Conservation (phyloP, 2,797 vertebrate genomes). For the Hydrolagus colliei region DNA sequence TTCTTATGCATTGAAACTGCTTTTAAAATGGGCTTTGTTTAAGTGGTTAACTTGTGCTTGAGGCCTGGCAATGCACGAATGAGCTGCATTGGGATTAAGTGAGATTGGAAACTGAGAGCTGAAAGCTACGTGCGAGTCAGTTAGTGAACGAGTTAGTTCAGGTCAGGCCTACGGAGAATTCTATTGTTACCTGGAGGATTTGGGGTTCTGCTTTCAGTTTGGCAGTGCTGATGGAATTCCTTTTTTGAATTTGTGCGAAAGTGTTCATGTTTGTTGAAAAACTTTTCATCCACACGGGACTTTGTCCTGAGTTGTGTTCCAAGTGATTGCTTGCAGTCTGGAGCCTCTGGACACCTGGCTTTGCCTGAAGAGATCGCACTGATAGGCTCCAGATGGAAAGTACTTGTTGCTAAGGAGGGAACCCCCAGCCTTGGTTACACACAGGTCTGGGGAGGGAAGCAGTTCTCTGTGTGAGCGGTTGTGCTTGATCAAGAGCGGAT, state of each 20-base stretch:
- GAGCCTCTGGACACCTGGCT: slow-evolving; percentile 10
- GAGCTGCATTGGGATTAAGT: not conserved
- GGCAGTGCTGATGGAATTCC: not conserved
- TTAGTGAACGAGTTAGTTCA: too few relatives aligned
- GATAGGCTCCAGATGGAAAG: slow-evolving; percentile 21
- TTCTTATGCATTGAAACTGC: not conserved
- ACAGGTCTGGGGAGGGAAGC: not conserved
- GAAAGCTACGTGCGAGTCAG: too few relatives aligned
- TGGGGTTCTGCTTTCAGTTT: not conserved
- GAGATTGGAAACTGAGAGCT: not conserved
- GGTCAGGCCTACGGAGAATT: not conserved
- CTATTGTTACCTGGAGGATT: not conserved
- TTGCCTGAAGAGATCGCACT: slow-evolving; percentile 16
- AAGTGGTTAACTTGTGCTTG: slow-evolving; percentile 30
- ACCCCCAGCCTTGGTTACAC: not conserved
- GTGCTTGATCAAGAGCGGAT: not conserved
- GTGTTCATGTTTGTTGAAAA: not conserved
- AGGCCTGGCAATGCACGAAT: slow-evolving; percentile 3
- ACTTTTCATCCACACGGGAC: not conserved
- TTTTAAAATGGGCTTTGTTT: not conserved
- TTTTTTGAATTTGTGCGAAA: not conserved
- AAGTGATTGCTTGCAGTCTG: not conserved
- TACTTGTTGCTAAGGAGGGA: slow-evolving; percentile 26
- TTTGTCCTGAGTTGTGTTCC: not conserved
- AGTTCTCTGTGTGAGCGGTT: not conserved